phyloP scores from a whole-genome alignment of 2,797 vertebrate species.

The Falco columbarius region DNA sequence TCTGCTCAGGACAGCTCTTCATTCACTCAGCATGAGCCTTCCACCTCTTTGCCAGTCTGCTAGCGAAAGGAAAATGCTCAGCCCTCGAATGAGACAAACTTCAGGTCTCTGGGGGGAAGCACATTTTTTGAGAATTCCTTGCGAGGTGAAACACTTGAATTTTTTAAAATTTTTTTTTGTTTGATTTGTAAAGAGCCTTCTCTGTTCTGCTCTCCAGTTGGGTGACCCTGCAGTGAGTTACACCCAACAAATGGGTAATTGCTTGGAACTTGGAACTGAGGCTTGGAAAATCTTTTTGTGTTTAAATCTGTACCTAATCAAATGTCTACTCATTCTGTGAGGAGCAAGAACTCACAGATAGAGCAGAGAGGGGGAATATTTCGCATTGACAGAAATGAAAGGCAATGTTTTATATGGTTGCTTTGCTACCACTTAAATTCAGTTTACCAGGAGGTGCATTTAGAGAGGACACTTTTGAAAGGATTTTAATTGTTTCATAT shows the following conservation, averaged over 20 bases:
- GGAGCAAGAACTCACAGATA: background rate
- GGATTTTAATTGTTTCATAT: background rate
- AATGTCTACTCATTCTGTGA: conserved; percentile 13
- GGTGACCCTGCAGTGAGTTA: conserved; percentile 30
- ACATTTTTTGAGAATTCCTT: conserved; percentile 47
- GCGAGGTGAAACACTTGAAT: conserved; percentile 27
- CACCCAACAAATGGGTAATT: conserved; percentile 53
- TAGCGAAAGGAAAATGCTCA: background rate
- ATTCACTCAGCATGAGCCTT: background rate
- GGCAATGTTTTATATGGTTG: background rate
- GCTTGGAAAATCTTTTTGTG: conserved; percentile 43
- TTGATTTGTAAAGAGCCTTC: background rate
- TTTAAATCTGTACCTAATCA: conserved; percentile 63
- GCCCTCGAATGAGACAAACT: background rate
- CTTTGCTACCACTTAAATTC: background rate
- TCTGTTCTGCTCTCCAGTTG: conserved; percentile 32
- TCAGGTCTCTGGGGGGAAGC: background rate
- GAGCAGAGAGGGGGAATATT: background rate
- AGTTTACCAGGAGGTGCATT: background rate
- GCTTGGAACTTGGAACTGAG: conserved; percentile 38
- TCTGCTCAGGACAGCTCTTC: background rate
- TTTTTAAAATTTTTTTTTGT: background rate
- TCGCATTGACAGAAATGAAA: background rate
- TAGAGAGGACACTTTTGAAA: background rate
- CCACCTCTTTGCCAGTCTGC: background rate